phyloP scores from a whole-genome alignment of 2,113 vertebrate genomes.

The Microcebus jonahi region DNA sequence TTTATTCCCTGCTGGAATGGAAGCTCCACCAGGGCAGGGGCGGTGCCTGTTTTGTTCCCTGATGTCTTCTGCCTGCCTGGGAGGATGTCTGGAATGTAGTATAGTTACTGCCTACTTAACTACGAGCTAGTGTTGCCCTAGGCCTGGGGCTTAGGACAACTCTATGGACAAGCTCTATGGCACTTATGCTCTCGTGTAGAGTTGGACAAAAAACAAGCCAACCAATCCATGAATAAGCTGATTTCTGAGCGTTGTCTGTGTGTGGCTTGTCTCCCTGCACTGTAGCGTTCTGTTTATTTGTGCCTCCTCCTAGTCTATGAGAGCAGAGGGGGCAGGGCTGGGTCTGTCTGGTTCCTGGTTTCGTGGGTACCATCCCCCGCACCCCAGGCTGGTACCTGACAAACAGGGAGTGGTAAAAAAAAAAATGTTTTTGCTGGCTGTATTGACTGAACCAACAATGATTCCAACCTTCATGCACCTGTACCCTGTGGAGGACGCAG shows the following conservation, averaged over 20 bases:
- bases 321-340: neutral
- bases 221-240: neutral
- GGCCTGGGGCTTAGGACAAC: neutral
- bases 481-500: neutral
- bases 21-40: neutral
- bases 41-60: neutral
- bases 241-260: neutral
- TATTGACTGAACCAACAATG: neutral
- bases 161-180: neutral
- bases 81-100: neutral
- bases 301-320: neutral
- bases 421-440: neutral
- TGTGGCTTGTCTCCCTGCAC: neutral
- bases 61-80: neutral
- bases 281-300: neutral
- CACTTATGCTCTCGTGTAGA: neutral
- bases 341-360: neutral
- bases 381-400: neutral
- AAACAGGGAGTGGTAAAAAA: neutral
- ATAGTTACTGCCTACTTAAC: neutral
- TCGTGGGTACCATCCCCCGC: neutral
- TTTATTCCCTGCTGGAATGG: neutral
- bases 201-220: slow-evolving; percentile 38
- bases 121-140: neutral
- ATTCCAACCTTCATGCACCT: neutral